Evolutionary conservation across 2,797 vertebrate species (phyloP).

Genomic region (Oryzias dopingdopingensis): DNA sequence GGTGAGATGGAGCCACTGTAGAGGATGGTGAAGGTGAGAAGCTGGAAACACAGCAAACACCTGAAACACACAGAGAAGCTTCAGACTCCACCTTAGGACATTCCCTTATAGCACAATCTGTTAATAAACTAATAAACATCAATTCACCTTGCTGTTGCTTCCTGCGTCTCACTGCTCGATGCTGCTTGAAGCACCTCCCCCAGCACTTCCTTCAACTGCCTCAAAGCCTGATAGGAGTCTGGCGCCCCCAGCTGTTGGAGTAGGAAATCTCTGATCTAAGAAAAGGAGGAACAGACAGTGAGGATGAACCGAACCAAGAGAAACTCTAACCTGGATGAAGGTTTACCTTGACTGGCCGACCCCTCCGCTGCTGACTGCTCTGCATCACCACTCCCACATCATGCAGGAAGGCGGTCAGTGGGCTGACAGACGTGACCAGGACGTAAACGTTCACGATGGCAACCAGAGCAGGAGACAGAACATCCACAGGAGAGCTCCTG

Average conservation of each 20-base stretch:
- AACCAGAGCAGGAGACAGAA: slow-evolving; percentile 69
- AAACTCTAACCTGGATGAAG: no score
- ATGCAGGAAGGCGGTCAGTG: slow-evolving; percentile 88
- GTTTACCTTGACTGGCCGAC: slow-evolving; percentile 80
- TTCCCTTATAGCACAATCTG: not conserved
- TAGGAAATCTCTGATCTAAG: slow-evolving; percentile 85
- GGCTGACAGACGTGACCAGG: slow-evolving; percentile 86
- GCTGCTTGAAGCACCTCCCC: slow-evolving; percentile 81
- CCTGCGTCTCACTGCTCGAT: slow-evolving; percentile 62
- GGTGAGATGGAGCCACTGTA: slow-evolving; percentile 76
- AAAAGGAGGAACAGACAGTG: not conserved
- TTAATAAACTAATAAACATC: no score
- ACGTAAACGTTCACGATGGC: slow-evolving; percentile 86
- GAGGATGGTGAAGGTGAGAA: slow-evolving; percentile 89
- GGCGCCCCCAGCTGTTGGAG: slow-evolving; percentile 75
- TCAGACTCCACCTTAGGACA: not conserved
- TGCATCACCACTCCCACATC: slow-evolving; percentile 75
- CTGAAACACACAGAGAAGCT: slow-evolving; percentile 63
- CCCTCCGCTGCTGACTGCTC: slow-evolving; percentile 73
- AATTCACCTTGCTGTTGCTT: slow-evolving; percentile 42
- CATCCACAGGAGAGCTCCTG: slow-evolving; percentile 29
- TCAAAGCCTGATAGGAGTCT: slow-evolving; percentile 78
- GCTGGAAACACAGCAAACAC: slow-evolving; percentile 90
- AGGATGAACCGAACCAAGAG: no score
- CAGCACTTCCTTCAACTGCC: slow-evolving; percentile 81